Base-by-base conservation (phyloP, 1,140 invertebrate genomes). In the Capitella teleta region DNA sequence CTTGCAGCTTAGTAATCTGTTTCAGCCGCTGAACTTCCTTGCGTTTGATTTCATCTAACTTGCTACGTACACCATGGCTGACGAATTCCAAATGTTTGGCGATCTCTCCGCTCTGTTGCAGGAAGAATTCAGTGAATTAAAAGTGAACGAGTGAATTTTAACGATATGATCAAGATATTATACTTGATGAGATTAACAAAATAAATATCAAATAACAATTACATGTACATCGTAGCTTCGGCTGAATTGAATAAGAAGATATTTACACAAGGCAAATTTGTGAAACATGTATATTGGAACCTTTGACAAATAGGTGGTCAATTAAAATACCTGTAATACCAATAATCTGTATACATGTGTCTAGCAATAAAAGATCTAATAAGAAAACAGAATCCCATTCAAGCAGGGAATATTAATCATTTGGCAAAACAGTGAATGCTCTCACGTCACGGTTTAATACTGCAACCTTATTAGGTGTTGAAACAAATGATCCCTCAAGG, bases 21-120 rank as follows among this genome's bases (percentile, higher is more conserved):
- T 83, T 79, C 1, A 96, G 70, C 25, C 80, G 64, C 41, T 89
- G 82, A 37, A 98, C 57, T 76, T 98, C 93, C 26, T 80, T 77
- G 42, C 93, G 74, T 70, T 98, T 98, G 16, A 96, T 77, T 74
- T 98, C 92, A 68, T 98, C 91, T 19, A 98, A 69, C 70, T 84
- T 85, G 1, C 81, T 82, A 55, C 92, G 79, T 0, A 96, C 80
- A 63, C 86, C 79, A 64, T 93, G 88, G 64, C 81, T 81, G 0
- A 94, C 87, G 66, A 86, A 87, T 59, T 94, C 85, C 49, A 98
- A 71, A 60, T 96, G 84, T 47, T 84, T 76, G 0, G 93, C 87
- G 56, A 98, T 92, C 67, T 88, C 86, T 2, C 91, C 92, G 61
- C 44, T 47, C 44, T 47, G 28, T 28, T 16, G 32, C n/a, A 47